Conservation (phyloP, 2,797 vertebrate genomes). For the Danio aesculapii region DNA sequence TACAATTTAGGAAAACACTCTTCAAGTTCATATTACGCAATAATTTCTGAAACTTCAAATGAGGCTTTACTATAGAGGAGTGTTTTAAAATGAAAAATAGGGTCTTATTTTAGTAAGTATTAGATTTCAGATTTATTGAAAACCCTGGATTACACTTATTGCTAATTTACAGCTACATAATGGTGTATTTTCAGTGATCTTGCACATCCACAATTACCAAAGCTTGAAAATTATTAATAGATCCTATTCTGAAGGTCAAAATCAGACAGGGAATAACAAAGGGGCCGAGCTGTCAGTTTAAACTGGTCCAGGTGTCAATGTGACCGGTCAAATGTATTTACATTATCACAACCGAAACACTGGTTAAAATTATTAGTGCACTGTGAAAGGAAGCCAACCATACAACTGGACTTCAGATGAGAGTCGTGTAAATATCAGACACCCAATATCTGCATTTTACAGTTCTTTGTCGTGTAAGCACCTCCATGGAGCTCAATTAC, state of each 20-base stretch:
- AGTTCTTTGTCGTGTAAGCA: neutral
- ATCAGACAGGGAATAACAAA: neutral
- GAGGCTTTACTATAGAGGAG: neutral
- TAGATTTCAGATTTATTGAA: too few relatives aligned
- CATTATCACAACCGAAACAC: neutral
- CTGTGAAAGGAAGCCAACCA: neutral
- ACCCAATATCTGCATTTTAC: neutral
- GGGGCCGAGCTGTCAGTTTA: neutral
- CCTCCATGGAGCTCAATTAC: neutral
- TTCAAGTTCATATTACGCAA: neutral
- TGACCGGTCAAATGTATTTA: neutral
- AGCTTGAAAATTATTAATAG: neutral
- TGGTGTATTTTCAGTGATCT: neutral
- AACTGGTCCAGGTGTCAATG: neutral
- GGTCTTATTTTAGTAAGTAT: too few relatives aligned
- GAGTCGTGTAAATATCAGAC: neutral
- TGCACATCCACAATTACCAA: neutral
- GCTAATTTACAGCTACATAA: neutral
- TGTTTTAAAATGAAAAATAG: too few relatives aligned
- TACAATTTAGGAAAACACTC: neutral
- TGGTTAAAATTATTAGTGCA: neutral
- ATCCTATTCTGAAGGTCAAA: conserved; percentile 38
- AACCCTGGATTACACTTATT: too few relatives aligned
- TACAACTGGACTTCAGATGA: neutral
- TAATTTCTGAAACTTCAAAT: neutral